Percentiles rank a stretch among this genome's conserved stretches.
These are phyloP conservation scores for Anastrepha ludens DNA, from an alignment of 1,140 invertebrate genomes.

Conservation along the genomic window DNA sequence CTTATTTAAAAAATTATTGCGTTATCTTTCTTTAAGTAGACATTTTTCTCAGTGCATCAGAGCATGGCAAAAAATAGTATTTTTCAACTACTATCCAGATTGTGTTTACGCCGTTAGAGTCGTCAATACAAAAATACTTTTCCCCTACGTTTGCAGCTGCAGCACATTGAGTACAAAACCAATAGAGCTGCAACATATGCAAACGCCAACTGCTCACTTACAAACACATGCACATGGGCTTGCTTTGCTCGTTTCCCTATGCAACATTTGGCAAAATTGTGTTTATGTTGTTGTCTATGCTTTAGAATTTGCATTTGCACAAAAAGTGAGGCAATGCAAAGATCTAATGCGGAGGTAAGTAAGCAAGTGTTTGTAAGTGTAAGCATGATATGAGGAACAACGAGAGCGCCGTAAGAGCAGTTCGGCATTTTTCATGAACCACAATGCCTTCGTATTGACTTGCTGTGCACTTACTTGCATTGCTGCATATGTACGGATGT, in stretches of 20 bases:
- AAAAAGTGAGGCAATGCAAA: not conserved
- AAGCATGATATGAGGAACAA: not conserved
- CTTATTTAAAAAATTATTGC: no score
- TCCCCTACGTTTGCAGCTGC: not conserved
- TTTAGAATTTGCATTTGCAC: slow-evolving; percentile 11
- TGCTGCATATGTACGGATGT: not conserved
- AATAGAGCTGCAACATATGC: slow-evolving; percentile 1
- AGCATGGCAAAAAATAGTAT: no score
- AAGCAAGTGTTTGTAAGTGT: not conserved
- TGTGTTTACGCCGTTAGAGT: not conserved
- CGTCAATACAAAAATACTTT: not conserved
- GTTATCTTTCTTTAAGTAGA: no score
- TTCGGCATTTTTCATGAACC: not conserved
- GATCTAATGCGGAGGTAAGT: not conserved
- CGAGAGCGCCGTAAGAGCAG: not conserved
- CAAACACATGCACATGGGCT: not conserved
- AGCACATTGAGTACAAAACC: not conserved
- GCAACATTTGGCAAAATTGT: slow-evolving; percentile 31
- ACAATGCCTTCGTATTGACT: no score
- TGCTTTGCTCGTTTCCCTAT: not conserved
- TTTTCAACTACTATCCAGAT: no score
- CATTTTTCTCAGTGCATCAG: no score
- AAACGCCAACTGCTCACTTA: not conserved
- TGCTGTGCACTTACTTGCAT: not conserved
- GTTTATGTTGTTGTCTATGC: slow-evolving; percentile 17